Evolutionary conservation across 2,113 vertebrate species (phyloP), one percentile per base, ranked within the genome.

Genomic region (Pterocles orientalis): DNA sequence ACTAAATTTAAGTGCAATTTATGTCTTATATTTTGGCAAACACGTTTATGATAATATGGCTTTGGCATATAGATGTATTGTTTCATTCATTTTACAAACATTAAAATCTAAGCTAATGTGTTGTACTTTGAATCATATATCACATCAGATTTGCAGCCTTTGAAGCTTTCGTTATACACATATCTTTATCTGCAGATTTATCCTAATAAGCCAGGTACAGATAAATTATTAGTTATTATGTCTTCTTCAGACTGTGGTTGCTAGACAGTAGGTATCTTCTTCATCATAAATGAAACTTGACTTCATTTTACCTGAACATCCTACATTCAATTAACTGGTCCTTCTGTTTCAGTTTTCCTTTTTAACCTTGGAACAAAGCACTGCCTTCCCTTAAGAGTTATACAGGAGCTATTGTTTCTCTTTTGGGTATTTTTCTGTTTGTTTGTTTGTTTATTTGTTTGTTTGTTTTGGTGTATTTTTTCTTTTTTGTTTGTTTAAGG

Each of bases 1-100:
- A 97, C 97, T 97, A 95, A 97, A 98, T 97, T 96, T 97, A 98
- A 97, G 94, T 73, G 92, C 96, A 97, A 98, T 97, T 97, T 97
- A 96, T 96, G 95, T 77, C 94, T 95, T 80, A 88, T 95, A 86
- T 97, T 97, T 97, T 94, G 94, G 95, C 95, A 98, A 98, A 97
- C 96, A 96, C 4, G 3, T 97, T 98, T 98, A 97, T 96, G 96
- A 95, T 97, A 96, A 98, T 96, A 95, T 17, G 69, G 72, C 77
- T 96, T 94, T 92, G 87, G 91, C 87, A 97, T 84, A 66, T 72
- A 97, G 97, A 98, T 95, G 78, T 83, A 95, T 90, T 94, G 86
- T 92, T 97, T 97, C 83, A 19, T 83, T 97, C 89, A 92, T 97
- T 97, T 97, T 92, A 94, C 78, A 94, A 98, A 97, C 84, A 97